Conservation (phyloP, 2,797 vertebrate genomes). For the Phataginus tetradactyla region DNA sequence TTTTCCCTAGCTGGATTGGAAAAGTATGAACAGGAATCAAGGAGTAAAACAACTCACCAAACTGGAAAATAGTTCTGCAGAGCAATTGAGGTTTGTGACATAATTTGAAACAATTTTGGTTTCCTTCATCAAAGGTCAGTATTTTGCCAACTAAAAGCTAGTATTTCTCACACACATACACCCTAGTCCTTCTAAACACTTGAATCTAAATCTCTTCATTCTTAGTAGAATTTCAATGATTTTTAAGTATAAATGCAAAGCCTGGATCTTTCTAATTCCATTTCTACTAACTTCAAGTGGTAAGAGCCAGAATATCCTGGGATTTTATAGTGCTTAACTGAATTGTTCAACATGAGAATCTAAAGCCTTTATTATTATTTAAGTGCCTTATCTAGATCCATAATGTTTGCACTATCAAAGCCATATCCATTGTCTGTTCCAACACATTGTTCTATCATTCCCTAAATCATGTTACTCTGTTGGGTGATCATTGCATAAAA, state of each 20-base stretch:
- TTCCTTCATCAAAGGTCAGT: slow-evolving; percentile 70
- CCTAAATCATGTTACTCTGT: slow-evolving; percentile 30
- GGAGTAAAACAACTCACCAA: slow-evolving; percentile 56
- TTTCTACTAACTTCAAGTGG: slow-evolving; percentile 58
- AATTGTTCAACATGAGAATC: slow-evolving; percentile 48
- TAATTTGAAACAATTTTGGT: slow-evolving; percentile 67
- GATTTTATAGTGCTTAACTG: slow-evolving; percentile 61
- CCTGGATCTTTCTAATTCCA: slow-evolving; percentile 42
- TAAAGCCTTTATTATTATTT: slow-evolving; percentile 60
- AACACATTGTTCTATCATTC: background rate
- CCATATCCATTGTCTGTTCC: background rate
- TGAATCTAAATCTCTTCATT: slow-evolving; percentile 71
- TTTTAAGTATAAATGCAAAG: slow-evolving; percentile 39
- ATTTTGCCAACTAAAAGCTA: slow-evolving; percentile 66
- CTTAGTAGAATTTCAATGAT: slow-evolving; percentile 21
- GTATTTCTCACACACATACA: slow-evolving; percentile 20
- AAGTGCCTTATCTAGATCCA: slow-evolving; percentile 57
- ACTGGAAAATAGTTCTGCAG: slow-evolving; percentile 70
- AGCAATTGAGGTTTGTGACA: slow-evolving; percentile 42
- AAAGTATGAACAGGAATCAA: slow-evolving; percentile 68
- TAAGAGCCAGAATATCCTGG: slow-evolving; percentile 59
- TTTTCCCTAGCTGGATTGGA: slow-evolving; percentile 51
- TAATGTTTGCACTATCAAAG: slow-evolving; percentile 58
- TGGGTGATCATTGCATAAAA: slow-evolving; percentile 29
- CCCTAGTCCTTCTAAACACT: slow-evolving; percentile 42